Percentiles rank a stretch among this genome's conserved stretches.
Conservation (phyloP, 1,140 invertebrate species). For the Drosophila sturtevanti region DNA sequence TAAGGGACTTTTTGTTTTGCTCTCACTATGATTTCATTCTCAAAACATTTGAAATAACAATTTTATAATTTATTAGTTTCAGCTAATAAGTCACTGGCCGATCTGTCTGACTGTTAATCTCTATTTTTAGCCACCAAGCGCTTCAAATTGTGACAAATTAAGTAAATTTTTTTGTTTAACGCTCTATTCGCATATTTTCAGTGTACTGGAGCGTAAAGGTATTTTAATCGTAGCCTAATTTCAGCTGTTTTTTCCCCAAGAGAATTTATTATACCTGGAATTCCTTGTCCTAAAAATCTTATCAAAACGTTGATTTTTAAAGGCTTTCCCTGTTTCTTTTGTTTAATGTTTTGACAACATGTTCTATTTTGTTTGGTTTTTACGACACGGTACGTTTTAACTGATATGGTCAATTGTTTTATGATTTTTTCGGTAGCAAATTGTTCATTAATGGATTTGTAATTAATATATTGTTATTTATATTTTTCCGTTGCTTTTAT, state of each 20-base stretch:
- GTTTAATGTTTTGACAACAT: conserved; percentile 23
- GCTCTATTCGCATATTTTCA: neutral
- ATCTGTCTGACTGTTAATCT: neutral
- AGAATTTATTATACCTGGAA: conserved; percentile 16
- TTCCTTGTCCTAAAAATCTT: conserved; percentile 7
- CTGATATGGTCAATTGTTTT: conserved; percentile 51
- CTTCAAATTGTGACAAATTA: conserved; percentile 4
- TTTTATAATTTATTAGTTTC: neutral
- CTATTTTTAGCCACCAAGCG: neutral
- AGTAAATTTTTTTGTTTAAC: neutral
- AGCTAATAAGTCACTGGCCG: neutral
- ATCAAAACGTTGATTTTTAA: conserved; percentile 10
- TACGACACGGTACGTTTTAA: neutral
- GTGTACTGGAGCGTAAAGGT: conserved; percentile 39
- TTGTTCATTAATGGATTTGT: conserved; percentile 62
- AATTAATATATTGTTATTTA: conserved; percentile 48
- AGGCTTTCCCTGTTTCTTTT: neutral
- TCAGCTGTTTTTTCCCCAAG: neutral
- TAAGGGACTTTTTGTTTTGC: neutral
- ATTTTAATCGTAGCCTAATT: conserved; percentile 22
- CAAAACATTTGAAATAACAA: neutral
- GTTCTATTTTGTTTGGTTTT: neutral
- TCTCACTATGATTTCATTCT: neutral
- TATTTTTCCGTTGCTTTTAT: conserved; percentile 1
- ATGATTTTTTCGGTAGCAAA: conserved; percentile 54